Conservation (phyloP, 2,888 invertebrate genomes). For the Cordilura impudica region DNA sequence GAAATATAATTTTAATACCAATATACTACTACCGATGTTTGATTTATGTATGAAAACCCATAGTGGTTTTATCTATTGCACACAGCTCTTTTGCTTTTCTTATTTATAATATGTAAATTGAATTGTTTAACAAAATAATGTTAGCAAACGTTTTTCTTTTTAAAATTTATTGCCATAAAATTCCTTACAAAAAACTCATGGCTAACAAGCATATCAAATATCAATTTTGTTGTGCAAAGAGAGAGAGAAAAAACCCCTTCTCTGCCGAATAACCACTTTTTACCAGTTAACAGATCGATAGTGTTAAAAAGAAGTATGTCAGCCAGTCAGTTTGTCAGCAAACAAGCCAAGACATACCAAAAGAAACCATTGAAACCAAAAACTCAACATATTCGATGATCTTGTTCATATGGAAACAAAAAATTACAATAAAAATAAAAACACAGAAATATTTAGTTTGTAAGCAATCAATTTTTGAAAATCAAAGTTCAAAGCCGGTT, state of each 20-base stretch:
- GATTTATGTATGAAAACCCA: no score
- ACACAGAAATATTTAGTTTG: background rate
- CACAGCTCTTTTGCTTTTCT: no score
- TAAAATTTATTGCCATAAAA: background rate
- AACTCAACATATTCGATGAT: constrained; percentile 40
- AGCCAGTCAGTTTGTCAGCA: constrained; percentile 59
- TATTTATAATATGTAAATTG: no score
- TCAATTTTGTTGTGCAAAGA: constrained; percentile 9
- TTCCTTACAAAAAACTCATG: constrained; percentile 40
- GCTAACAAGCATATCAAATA: constrained; percentile 47
- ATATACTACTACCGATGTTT: no score
- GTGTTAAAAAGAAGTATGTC: constrained; percentile 58
- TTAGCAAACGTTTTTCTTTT: constrained; percentile 6
- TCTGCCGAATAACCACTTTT: background rate
- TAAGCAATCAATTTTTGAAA: constrained; percentile 35
- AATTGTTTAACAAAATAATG: constrained; percentile 13
- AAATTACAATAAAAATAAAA: background rate
- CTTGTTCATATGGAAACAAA: background rate
- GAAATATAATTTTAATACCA: no score
- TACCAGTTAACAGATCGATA: background rate
- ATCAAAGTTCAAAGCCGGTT: constrained; percentile 60
- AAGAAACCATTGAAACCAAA: constrained; percentile 47
- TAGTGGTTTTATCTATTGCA: no score
- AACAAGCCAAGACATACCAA: constrained; percentile 15
- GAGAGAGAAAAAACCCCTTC: background rate